Conservation (phyloP, 2,113 vertebrate species). For the Fulica atra region DNA sequence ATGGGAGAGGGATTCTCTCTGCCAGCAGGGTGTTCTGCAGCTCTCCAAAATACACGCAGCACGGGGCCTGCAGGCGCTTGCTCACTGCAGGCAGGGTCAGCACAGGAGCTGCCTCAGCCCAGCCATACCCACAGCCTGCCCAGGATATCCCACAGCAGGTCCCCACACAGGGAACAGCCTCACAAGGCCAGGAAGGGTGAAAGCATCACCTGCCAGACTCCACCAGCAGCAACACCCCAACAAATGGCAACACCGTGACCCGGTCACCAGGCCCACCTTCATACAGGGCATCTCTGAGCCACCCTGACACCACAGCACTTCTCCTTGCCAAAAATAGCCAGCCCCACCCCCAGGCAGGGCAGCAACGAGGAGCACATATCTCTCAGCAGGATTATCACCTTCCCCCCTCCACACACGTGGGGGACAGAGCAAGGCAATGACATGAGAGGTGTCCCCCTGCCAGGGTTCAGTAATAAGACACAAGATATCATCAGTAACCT, state of each 20-base stretch:
- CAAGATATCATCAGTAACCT: accelerated
- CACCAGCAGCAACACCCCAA: neutral
- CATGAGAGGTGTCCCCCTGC: neutral
- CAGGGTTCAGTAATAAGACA: neutral
- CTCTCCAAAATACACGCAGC: neutral
- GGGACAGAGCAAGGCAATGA: accelerated
- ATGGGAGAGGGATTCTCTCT: neutral
- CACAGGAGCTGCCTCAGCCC: accelerated
- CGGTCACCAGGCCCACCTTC: neutral
- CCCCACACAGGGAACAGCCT: accelerated
- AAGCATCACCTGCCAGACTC: neutral
- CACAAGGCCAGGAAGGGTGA: neutral
- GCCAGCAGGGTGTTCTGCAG: neutral
- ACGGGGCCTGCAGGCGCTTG: neutral
- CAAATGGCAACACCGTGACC: accelerated
- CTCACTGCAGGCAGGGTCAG: neutral
- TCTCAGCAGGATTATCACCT: neutral
- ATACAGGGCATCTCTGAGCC: accelerated
- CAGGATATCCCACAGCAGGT: neutral
- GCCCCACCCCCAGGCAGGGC: neutral
- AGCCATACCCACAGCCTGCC: accelerated
- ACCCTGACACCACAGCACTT: neutral
- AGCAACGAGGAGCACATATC: neutral
- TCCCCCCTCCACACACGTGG: accelerated
- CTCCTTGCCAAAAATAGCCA: accelerated